Evolutionary conservation across 1,140 invertebrate genomes (phyloP), one percentile per base, ranked within the genome.

Genomic region (Octopus bimaculoides): DNA sequence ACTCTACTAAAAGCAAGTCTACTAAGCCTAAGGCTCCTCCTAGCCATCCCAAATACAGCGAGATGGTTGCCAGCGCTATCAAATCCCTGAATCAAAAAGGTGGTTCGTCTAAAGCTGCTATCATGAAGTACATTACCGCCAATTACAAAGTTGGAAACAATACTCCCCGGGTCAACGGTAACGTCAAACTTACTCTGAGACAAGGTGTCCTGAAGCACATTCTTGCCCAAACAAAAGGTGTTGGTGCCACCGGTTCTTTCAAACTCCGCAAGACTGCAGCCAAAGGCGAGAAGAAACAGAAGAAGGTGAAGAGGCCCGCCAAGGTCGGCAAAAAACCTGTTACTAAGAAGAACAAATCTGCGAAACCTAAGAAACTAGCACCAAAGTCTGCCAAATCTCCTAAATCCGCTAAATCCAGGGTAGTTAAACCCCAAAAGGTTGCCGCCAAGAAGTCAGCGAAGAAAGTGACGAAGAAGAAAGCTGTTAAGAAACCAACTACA

Each of bases 61-160:
- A 74, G 7, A 81, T 81, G 80, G 56, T 81, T 54, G 14, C 54
- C 52, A 54, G 20, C 26, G 80, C 80, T 10, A 61, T 81, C 26
- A 7, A 52, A n/a, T 54, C 56, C 75, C 54, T 75, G 52, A 73
- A 78, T 53, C 66, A 81, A 54, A 41, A 77, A 5, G n/a, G 52
- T 74, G 80, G 80, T 5, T 88, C 87, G 12, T 84, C 82, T 41
- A 81, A 86, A 55, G 83, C 83, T 52, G 87, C 87, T 69, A 84
- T 88, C 71, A 78, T 88, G 17, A 88, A 89, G 73, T 89, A 88
- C 82, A 87, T 88, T 78, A 52, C 81, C 17, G 82, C 85, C 55
- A 83, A 86, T 81, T 88, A 85, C 85, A 88, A 83, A 17, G 81
- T 89, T 55, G 87, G 87, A 54, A 75, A 80, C 53, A 84, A 89